Evolutionary conservation across 2,888 invertebrate genomes (phyloP), one percentile per base, ranked within the genome.

Genomic region (Drosophila differens): DNA sequence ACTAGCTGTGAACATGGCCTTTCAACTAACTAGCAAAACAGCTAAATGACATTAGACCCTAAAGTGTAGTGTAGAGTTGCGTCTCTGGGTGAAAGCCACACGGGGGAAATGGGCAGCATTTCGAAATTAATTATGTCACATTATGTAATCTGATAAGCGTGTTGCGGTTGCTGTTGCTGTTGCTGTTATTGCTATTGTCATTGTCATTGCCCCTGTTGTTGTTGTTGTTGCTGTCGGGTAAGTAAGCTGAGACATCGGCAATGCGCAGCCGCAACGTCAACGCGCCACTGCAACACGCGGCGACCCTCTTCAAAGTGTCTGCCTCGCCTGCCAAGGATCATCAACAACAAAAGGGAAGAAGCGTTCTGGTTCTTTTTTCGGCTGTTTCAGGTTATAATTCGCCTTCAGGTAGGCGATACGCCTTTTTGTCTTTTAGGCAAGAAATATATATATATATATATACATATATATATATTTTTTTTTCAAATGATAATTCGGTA

Each of bases 91-190:
- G 76, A 79, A 67, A 76, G 79, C 60, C 55, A 32, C 55, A 37
- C 25, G 44, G 58, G 28, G 60, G 28, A 53, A 69, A 58, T 61
- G 52, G 57, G 30, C 53, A 54, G 74, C 78, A 83, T 84, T 83
- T 89, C 81, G 76, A 88, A 93, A 93, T 92, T 92, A 92, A 93
- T 93, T 92, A 92, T 93, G 92, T 91, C 92, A 92, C 89, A 92
- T 93, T 92, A 92, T 91, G 92, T 92, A 92, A 92, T 90, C 89
- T 91, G 92, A 92, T 92, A 91, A 92, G 89, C 82, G 59, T 55
- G 39, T 51, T 83, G 81, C 66, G 85, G 81, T 81, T 74, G 71
- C 65, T 68, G 74, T 68, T 70, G 16, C 3, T 55, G 37, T 49
- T 74, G 71, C 65, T 68, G 74, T 68, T 70, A 7, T 71, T 71